Conservation (phyloP, 2,888 invertebrate species). For the Vanessa cardui region DNA sequence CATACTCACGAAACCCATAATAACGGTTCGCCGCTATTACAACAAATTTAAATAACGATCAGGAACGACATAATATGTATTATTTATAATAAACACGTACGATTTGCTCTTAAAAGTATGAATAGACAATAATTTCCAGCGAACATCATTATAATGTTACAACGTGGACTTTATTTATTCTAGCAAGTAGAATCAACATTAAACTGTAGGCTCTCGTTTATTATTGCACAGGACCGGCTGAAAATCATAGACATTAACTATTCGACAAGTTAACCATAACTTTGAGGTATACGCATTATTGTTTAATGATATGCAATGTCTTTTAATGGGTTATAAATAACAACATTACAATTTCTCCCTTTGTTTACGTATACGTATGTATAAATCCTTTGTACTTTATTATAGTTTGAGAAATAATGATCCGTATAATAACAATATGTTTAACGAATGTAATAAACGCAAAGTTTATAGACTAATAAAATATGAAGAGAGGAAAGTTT, state of each 20-base stretch:
- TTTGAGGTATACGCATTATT: slow-evolving; percentile 20
- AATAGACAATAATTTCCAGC: slow-evolving; percentile 41
- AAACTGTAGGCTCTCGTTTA: slow-evolving; percentile 28
- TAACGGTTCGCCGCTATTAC: slow-evolving; percentile 22
- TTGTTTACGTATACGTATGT: background rate
- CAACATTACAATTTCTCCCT: slow-evolving; percentile 12
- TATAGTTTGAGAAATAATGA: background rate
- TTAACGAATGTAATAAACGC: background rate
- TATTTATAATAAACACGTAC: slow-evolving; percentile 24
- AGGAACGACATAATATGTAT: slow-evolving; percentile 24
- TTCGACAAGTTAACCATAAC: slow-evolving; percentile 13
- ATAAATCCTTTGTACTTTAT: background rate
- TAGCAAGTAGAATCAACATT: slow-evolving; percentile 32
- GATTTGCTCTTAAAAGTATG: slow-evolving; percentile 33
- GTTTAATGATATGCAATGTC: slow-evolving; percentile 20
- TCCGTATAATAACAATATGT: background rate
- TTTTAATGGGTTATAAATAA: slow-evolving; percentile 13
- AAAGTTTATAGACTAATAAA: slow-evolving; percentile 7
- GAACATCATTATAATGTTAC: slow-evolving; percentile 42
- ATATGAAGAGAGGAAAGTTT: background rate
- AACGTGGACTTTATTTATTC: slow-evolving; percentile 41
- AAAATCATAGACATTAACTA: slow-evolving; percentile 30
- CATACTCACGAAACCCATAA: slow-evolving; percentile 48
- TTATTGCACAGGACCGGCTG: slow-evolving; percentile 34
- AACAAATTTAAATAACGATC: slow-evolving; percentile 37